Evolutionary conservation across 2,113 vertebrate genomes (phyloP).

Genomic region (Catharus bicknelli): DNA sequence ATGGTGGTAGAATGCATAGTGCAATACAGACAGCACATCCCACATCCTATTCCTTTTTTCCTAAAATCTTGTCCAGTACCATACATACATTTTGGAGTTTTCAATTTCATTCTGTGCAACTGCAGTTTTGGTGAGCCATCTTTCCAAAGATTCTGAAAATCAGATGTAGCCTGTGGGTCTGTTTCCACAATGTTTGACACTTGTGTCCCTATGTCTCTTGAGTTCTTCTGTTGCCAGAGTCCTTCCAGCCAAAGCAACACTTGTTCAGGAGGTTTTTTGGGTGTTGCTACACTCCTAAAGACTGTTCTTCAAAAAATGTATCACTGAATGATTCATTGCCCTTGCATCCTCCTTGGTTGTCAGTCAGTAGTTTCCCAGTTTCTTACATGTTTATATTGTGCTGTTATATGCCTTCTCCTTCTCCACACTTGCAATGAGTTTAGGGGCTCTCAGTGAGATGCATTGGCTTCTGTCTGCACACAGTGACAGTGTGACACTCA

Average conservation of each 20-base stretch:
- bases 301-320: background rate
- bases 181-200: background rate
- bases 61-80: background rate
- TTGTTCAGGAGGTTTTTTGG: background rate
- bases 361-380: background rate
- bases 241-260: background rate
- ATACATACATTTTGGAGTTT: background rate
- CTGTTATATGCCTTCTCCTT: background rate
- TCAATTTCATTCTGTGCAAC: background rate
- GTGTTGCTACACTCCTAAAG: background rate
- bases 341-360: background rate
- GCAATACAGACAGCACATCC: background rate
- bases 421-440: background rate
- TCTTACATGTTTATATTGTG: background rate
- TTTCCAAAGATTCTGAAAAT: background rate
- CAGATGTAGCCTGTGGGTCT: background rate
- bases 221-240: background rate
- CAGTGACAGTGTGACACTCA: background rate
- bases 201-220: background rate
- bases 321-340: background rate
- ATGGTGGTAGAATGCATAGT: background rate
- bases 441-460: background rate
- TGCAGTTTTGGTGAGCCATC: background rate
- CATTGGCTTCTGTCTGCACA: background rate
- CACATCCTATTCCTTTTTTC: background rate